Percentiles rank a stretch among this genome's conserved stretches.
Conservation (phyloP, 2,113 vertebrate species). For the Chamaetylas fuelleborni region DNA sequence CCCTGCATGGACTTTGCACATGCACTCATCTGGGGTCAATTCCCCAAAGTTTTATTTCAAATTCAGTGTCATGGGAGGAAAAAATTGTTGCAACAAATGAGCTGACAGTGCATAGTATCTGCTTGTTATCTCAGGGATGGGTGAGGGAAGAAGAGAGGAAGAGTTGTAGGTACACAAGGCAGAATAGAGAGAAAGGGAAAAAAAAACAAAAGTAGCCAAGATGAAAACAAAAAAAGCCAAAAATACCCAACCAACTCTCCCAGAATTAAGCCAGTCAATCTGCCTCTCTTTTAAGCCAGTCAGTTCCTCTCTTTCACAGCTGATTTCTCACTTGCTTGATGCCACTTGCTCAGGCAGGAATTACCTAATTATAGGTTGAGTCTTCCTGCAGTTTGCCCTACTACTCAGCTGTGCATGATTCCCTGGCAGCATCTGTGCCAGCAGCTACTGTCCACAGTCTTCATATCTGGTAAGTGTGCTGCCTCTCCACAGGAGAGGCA, state of each 20-base stretch:
- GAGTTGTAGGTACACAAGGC: neutral
- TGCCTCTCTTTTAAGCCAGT: neutral
- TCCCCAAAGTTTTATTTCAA: neutral
- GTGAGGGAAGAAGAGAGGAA: neutral
- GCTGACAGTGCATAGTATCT: neutral
- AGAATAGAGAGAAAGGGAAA: neutral
- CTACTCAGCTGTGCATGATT: neutral
- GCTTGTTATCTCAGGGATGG: neutral
- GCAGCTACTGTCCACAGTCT: neutral
- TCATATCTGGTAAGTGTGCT: neutral
- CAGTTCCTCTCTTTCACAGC: neutral
- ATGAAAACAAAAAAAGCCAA: neutral
- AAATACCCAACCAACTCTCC: neutral
- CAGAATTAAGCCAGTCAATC: neutral
- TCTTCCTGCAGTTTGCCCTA: neutral
- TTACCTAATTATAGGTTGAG: neutral
- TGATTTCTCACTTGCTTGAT: neutral
- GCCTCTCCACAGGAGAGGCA: neutral
- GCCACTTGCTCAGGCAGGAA: neutral
- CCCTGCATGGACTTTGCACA: rapidly evolving
- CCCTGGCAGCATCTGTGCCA: neutral
- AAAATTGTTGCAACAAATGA: neutral
- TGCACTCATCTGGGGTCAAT: rapidly evolving
- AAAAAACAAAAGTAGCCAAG: neutral
- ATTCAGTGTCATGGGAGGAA: neutral